phyloP scores from a whole-genome alignment of 2,113 vertebrate species.

The Elgaria multicarinata region DNA sequence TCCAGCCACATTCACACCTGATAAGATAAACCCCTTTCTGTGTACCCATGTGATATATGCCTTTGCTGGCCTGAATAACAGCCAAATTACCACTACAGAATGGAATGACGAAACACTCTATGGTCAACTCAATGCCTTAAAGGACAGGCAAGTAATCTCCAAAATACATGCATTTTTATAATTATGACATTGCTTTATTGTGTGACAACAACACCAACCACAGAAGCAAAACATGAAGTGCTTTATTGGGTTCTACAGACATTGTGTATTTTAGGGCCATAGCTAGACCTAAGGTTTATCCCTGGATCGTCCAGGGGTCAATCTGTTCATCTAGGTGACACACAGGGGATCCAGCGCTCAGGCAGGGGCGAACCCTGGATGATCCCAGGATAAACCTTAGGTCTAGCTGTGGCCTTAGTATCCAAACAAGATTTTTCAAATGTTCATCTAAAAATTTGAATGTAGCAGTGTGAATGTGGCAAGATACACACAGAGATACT shows the following conservation, averaged over 20 bases:
- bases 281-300: too few species aligned
- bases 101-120: slow-evolving; percentile 78
- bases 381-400: too few species aligned
- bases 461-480: not conserved
- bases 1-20: slow-evolving; percentile 69
- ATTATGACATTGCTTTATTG: not conserved
- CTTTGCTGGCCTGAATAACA: slow-evolving; percentile 73
- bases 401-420: too few species aligned
- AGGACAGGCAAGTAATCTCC: slow-evolving; percentile 71
- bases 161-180: not conserved
- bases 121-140: slow-evolving; percentile 70
- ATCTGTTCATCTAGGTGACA: too few species aligned
- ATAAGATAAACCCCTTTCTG: slow-evolving; percentile 79
- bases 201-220: not conserved
- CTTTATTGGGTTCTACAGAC: not conserved
- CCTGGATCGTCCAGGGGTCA: too few species aligned
- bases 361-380: too few species aligned
- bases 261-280: not conserved
- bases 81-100: slow-evolving; percentile 71
- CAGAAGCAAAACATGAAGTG: not conserved
- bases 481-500: not conserved
- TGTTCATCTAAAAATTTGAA: not conserved
- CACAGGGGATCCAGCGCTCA: too few species aligned
- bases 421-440: not conserved
- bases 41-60: slow-evolving; percentile 81